Conservation (phyloP, 1,140 invertebrate species). For the Macrotrachela quadricornifera region DNA sequence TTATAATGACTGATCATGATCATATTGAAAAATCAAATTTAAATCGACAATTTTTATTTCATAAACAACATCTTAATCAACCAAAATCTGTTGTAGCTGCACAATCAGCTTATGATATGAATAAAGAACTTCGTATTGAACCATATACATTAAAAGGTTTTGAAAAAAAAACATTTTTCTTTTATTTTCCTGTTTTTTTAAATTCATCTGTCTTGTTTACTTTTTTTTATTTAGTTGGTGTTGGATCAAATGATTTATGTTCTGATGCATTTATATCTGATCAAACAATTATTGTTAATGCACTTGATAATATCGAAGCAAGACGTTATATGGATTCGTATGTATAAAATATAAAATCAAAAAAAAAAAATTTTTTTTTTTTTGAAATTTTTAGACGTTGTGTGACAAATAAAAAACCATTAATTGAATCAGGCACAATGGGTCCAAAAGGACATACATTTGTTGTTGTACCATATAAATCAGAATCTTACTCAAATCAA, state of each 20-base stretch:
- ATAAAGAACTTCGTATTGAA: constrained; percentile 15
- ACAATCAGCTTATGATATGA: constrained; percentile 20
- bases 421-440: constrained; percentile 12
- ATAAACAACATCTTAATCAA: constrained; percentile 16
- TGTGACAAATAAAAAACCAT: constrained; percentile 9
- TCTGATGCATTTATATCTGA: constrained; percentile 10
- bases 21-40: constrained; percentile 12
- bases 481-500: constrained; percentile 1
- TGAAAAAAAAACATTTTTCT: too few species aligned
- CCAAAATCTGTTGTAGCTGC: constrained; percentile 30
- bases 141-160: neutral
- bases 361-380: too few species aligned
- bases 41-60: constrained; percentile 11
- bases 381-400: neutral
- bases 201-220: too few species aligned
- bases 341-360: too few species aligned
- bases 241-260: neutral
- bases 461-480: constrained; percentile 9
- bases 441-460: constrained; percentile 11
- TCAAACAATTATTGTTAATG: constrained; percentile 10
- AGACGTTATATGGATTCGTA: constrained; percentile 11
- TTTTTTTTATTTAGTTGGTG: too few species aligned
- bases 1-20: constrained; percentile 12
- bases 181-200: too few species aligned
- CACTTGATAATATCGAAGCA: constrained; percentile 12